Percentiles rank a stretch among this genome's conserved stretches.
phyloP scores from a whole-genome alignment of 2,113 vertebrate genomes.

The Phyllostomus discolor region DNA sequence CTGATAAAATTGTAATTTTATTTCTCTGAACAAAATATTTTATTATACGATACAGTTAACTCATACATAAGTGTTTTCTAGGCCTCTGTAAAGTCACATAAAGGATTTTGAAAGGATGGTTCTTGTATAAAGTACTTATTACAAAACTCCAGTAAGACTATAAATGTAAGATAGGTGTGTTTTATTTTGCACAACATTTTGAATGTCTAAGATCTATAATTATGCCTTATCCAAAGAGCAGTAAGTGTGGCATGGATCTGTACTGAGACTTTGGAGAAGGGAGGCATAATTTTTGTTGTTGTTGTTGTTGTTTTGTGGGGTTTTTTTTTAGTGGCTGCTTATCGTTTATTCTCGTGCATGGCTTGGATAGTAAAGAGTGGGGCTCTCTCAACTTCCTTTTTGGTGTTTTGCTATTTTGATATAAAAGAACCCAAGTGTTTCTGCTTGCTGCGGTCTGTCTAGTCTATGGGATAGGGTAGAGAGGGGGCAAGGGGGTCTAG shows the following conservation, averaged over 20 bases:
- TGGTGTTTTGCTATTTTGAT: background rate
- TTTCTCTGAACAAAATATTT: slow-evolving; percentile 20
- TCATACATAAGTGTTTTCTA: background rate
- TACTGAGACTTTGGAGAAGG: background rate
- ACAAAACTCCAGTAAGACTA: background rate
- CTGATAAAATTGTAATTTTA: background rate
- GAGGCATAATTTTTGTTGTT: background rate
- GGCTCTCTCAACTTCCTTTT: background rate
- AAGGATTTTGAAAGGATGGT: background rate
- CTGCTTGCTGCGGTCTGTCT: background rate
- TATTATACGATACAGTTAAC: background rate
- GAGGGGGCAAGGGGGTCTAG: background rate
- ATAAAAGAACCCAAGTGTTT: background rate
- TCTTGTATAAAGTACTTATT: background rate
- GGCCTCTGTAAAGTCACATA: background rate
- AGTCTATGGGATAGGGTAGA: background rate
- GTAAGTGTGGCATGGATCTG: background rate
- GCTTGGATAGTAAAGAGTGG: background rate
- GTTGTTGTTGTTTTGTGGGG: background rate
- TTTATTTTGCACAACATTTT: background rate
- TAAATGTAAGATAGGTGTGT: background rate
- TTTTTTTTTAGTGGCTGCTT: background rate
- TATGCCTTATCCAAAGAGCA: background rate
- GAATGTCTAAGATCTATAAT: background rate
- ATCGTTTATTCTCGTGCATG: background rate